Evolutionary conservation across 2,888 invertebrate species (phyloP), one percentile per base, ranked within the genome.

Genomic region (Melanophora roralis): DNA sequence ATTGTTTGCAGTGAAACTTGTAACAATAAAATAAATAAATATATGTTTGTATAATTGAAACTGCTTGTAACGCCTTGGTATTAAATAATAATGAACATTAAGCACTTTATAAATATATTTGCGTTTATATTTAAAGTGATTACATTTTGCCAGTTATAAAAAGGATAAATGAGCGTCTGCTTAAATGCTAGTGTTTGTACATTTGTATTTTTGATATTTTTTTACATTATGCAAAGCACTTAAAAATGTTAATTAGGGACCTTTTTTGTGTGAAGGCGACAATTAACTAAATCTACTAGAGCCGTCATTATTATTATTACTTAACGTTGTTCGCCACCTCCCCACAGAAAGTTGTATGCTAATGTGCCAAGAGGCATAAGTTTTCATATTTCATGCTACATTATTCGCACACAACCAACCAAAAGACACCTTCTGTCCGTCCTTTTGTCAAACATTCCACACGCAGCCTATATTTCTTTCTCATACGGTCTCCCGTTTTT

Each of bases 161-260:
- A 62, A 47, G n/a, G n/a, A n/a, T 51, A 40, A 53, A 53, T 6
- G 4, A 27, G 27, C 6, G 27, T 27, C 3, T 27, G 27, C 6
- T 53, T 43, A 40, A 21, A 45, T 14, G 34, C 8, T 27, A 21
- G 32, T 62, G 36, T 71, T 27, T 27, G 12, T 43, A 19, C 32
- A n/a, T 5, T 36, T 27, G 57, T 38, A 8, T 16, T 12, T 23
- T 14, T 43, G 59, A 3, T n/a, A 27, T 36, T 8, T 27, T 32
- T 40, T 43, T 69, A 55, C 71, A 67, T 71, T 75, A 79, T 74
- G 59, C 74, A 71, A 67, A 69, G 79, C 74, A 79, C 79, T 79
- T 79, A 75, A 75, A 75, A 75, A 79, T 79, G 79, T 74, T 79
- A 79, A 79, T 79, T 79, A 79, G 62, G 79, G 53, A 71, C 65